Evolutionary conservation across 2,113 vertebrate genomes (phyloP).

Genomic region (Phodopus roborovskii): DNA sequence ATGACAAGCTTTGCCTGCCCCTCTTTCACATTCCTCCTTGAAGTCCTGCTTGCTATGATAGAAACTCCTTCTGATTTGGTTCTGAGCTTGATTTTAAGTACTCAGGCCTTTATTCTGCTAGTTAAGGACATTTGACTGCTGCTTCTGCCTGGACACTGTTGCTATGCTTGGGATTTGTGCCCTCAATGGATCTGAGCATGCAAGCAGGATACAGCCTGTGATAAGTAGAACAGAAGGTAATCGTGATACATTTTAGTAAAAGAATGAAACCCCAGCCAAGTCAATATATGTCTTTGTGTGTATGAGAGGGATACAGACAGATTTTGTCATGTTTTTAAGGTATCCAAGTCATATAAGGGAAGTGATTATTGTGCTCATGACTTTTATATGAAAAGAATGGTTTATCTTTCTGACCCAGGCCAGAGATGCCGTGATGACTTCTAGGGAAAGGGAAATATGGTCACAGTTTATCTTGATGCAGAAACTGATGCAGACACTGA

Average conservation of each 20-base stretch:
- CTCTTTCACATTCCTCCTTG: background rate
- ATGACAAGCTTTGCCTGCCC: background rate
- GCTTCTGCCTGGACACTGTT: slow-evolving; percentile 66
- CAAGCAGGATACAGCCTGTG: slow-evolving; percentile 35
- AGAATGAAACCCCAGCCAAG: background rate
- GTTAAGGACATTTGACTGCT: slow-evolving; percentile 60
- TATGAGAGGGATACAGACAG: background rate
- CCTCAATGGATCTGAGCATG: background rate
- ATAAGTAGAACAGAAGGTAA: slow-evolving; percentile 52
- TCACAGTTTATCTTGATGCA: background rate
- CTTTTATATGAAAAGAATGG: slow-evolving; percentile 32
- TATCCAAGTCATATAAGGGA: background rate
- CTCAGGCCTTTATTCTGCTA: slow-evolving; percentile 31
- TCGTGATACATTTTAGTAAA: background rate
- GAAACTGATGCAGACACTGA: background rate
- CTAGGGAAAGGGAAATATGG: background rate
- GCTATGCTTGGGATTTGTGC: slow-evolving; percentile 74
- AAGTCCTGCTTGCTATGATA: background rate
- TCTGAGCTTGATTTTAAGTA: slow-evolving; percentile 52
- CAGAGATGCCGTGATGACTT: background rate
- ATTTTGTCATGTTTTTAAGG: background rate
- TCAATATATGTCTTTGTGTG: background rate
- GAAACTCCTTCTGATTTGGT: slow-evolving; percentile 39
- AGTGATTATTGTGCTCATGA: background rate
- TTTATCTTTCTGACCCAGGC: background rate